Evolutionary conservation across 2,888 invertebrate genomes (phyloP), one percentile per base, ranked within the genome.

Genomic region (Ceratothoa steindachneri): DNA sequence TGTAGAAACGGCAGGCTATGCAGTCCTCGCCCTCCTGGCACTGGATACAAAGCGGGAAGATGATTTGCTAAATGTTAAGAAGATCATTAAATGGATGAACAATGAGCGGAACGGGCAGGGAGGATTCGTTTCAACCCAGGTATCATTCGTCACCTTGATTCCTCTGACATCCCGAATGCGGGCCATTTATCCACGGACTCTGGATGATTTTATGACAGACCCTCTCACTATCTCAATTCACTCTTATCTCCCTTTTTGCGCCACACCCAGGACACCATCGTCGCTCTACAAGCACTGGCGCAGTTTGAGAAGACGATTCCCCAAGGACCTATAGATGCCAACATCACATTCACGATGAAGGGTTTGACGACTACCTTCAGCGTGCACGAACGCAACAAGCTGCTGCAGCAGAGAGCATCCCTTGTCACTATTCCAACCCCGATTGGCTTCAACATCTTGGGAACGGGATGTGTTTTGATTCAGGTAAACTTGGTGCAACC

Each of bases 121-220:
- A 2, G 92, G 91, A 1, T 92, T 92, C 81, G 84, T 88, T 0
- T 89, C 92, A 0, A 92, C 93, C 0, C 92, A 91, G 86, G 89
- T 89, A 15, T 19, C 1, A 2, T 15, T 64, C 1, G 2, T 24
- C 1, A n/a, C n/a, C n/a, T n/a, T n/a, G n/a, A n/a, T n/a, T n/a
- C n/a, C n/a, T n/a, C n/a, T n/a, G n/a, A n/a, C n/a, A n/a, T n/a
- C n/a, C n/a, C n/a, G n/a, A n/a, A n/a, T n/a, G n/a, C n/a, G n/a
- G n/a, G n/a, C n/a, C n/a, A n/a, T n/a, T n/a, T n/a, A n/a, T n/a
- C n/a, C n/a, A n/a, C n/a, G n/a, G n/a, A n/a, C n/a, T n/a, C n/a
- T n/a, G n/a, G n/a, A n/a, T n/a, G n/a, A n/a, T n/a, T n/a, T n/a
- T n/a, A n/a, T n/a, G n/a, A n/a, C n/a, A n/a, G n/a, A n/a, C n/a